Conservation (phyloP, 2,888 invertebrate species). For the Heliconius erato region DNA sequence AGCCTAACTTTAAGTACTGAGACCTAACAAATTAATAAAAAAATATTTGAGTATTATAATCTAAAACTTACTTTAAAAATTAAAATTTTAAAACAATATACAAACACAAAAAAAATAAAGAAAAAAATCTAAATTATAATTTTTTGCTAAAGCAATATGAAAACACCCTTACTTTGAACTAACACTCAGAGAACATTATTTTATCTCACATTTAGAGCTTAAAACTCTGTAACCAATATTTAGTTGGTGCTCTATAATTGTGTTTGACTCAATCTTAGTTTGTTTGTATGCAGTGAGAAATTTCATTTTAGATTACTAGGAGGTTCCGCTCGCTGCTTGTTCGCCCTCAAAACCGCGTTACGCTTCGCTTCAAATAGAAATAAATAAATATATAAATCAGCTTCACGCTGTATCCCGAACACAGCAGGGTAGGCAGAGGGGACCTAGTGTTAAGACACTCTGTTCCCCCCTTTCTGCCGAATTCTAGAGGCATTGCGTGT, state of each 20-base stretch:
- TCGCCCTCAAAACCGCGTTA: background rate
- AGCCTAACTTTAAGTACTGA: background rate
- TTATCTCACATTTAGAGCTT: conserved; percentile 36
- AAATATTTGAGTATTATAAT: background rate
- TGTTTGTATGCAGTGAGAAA: background rate
- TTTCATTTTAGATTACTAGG: background rate
- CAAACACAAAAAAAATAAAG: background rate
- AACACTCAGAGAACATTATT: conserved; percentile 21
- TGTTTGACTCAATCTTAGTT: background rate
- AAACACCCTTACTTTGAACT: conserved; percentile 4
- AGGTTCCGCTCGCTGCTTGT: background rate
- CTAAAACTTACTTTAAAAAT: too few relatives aligned
- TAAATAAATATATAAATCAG: background rate
- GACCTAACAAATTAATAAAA: background rate
- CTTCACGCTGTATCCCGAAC: too few relatives aligned
- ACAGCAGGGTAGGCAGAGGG: too few relatives aligned
- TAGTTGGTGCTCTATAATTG: conserved; percentile 35
- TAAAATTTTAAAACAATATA: too few relatives aligned
- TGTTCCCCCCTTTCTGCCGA: too few relatives aligned
- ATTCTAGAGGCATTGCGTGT: too few relatives aligned
- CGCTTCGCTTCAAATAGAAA: background rate
- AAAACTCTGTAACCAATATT: conserved; percentile 41
- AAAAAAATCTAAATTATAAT: background rate
- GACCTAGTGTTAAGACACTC: too few relatives aligned
- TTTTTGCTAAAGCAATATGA: background rate